phyloP scores from a whole-genome alignment of 2,888 invertebrate genomes.

The Embidobia sp. region DNA sequence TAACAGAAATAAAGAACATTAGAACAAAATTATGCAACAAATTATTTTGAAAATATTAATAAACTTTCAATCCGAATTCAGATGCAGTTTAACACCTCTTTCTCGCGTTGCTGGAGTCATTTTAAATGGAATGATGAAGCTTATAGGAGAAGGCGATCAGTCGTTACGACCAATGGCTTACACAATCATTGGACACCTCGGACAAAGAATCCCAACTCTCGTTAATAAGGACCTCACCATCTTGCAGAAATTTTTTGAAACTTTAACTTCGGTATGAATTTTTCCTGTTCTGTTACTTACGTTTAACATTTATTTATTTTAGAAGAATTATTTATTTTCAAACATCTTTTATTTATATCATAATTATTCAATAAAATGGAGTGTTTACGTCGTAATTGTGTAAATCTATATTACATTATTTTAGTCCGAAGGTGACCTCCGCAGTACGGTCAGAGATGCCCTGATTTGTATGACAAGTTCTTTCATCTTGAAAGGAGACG shows the following conservation, averaged over 20 bases:
- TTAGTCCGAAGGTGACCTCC: conserved; percentile 76
- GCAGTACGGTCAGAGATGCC: conserved; percentile 76
- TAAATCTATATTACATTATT: too few relatives aligned
- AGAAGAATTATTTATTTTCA: conserved; percentile 2
- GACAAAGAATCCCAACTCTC: conserved; percentile 84
- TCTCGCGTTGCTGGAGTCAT: conserved; percentile 88
- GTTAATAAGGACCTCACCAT: conserved; percentile 86
- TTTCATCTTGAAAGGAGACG: conserved; percentile 75
- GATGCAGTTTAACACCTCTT: conserved; percentile 85
- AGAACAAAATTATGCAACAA: too few relatives aligned
- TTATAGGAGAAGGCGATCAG: conserved; percentile 86
- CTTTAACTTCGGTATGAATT: conserved; percentile 81
- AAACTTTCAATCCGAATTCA: too few relatives aligned
- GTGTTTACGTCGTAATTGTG: too few relatives aligned
- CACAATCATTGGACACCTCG: conserved; percentile 87
- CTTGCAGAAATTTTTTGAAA: conserved; percentile 83
- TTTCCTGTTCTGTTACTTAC: too few relatives aligned
- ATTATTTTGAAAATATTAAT: too few relatives aligned
- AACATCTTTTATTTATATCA: too few relatives aligned
- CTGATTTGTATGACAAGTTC: conserved; percentile 77
- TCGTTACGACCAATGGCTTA: conserved; percentile 88
- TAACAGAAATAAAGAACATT: too few relatives aligned
- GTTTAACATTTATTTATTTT: too few relatives aligned
- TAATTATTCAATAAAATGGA: too few relatives aligned
- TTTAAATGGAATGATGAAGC: conserved; percentile 87